Evolutionary conservation across 1,140 invertebrate species (phyloP).

Genomic region (Pogonus chalceus): DNA sequence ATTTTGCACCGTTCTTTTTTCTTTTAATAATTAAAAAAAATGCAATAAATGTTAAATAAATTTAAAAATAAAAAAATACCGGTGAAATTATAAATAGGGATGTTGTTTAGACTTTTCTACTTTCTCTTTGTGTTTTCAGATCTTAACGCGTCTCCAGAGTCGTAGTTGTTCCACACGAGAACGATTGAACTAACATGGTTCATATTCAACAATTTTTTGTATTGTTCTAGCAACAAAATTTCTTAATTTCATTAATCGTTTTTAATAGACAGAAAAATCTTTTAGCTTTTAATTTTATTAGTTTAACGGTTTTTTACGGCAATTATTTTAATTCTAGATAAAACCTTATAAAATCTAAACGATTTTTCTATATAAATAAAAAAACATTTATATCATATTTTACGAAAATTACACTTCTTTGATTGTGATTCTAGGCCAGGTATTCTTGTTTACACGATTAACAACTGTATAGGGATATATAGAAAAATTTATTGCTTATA

Average conservation of each 20-base stretch:
- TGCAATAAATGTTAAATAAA: constrained; percentile 14
- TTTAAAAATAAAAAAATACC: constrained; percentile 17
- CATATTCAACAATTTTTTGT: constrained; percentile 16
- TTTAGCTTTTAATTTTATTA: constrained; percentile 2
- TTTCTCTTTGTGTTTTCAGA: constrained; percentile 38
- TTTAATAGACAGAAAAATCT: constrained; percentile 6
- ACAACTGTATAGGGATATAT: too few relatives aligned
- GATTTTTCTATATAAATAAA: too few relatives aligned
- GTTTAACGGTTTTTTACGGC: neutral
- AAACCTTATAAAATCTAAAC: too few relatives aligned
- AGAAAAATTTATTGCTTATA: too few relatives aligned
- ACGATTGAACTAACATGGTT: neutral
- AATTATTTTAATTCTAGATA: too few relatives aligned
- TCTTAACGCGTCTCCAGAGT: constrained; percentile 25
- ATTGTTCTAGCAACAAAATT: constrained; percentile 14
- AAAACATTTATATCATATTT: too few relatives aligned
- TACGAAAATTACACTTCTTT: too few relatives aligned
- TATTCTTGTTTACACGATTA: too few relatives aligned
- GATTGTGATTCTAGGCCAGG: too few relatives aligned
- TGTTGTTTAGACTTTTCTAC: constrained; percentile 31
- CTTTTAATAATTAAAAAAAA: constrained; percentile 11
- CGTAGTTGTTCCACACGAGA: constrained; percentile 7
- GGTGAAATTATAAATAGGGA: constrained; percentile 12
- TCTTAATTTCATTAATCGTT: constrained; percentile 19
- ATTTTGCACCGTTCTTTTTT: too few relatives aligned